Conservation (phyloP, 2,888 invertebrate species). For the Smittia aterrima region DNA sequence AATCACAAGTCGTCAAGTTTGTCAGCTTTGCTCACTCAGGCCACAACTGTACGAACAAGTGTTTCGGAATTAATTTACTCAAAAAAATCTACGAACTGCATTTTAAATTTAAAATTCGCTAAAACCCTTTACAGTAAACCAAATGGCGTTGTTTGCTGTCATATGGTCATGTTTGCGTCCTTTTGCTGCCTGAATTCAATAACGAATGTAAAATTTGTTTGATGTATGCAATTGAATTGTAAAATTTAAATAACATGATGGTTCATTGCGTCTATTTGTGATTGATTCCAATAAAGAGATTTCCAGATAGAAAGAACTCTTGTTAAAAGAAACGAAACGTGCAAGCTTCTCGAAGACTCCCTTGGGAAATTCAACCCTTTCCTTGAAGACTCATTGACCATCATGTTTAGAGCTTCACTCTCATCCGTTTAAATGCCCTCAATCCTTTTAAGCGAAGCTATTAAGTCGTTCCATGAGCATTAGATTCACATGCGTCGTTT, state of each 20-base stretch:
- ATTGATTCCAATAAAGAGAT: background rate
- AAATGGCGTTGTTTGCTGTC: constrained; percentile 19
- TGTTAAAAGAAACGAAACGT: no score
- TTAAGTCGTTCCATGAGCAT: background rate
- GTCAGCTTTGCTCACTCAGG: constrained; percentile 18
- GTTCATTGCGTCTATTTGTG: background rate
- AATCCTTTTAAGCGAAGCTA: constrained; percentile 25
- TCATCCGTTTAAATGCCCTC: constrained; percentile 20
- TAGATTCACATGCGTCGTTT: constrained; percentile 16
- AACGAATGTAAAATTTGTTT: constrained; percentile 16
- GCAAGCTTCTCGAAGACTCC: no score
- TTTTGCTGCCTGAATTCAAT: constrained; percentile 7
- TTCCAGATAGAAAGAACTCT: background rate
- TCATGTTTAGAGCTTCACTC: background rate
- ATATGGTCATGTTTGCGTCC: constrained; percentile 41
- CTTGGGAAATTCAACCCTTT: background rate
- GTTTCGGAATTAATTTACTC: background rate
- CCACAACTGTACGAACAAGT: constrained; percentile 39
- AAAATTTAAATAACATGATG: constrained; percentile 26
- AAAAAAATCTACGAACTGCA: background rate
- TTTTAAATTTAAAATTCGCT: constrained; percentile 6
- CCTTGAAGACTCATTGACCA: constrained; percentile 2
- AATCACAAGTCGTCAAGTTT: constrained; percentile 24
- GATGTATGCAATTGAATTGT: constrained; percentile 36
- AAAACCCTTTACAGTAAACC: background rate